Percentiles rank a stretch among this genome's conserved stretches.
phyloP scores from a whole-genome alignment of 2,888 invertebrate genomes.

The Rotaria sp. region DNA sequence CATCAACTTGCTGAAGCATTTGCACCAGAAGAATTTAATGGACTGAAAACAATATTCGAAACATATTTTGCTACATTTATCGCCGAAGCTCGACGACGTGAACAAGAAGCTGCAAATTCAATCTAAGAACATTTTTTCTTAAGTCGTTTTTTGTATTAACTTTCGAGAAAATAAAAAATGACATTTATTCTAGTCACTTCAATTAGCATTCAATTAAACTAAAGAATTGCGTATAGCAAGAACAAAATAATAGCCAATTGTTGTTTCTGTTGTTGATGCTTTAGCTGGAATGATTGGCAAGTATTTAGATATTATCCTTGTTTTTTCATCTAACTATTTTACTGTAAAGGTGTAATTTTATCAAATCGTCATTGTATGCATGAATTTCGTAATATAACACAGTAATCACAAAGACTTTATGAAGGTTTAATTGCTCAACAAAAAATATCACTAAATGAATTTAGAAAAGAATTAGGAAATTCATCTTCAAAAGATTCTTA shows the following conservation, averaged over 20 bases:
- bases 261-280: background rate
- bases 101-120: too few species aligned
- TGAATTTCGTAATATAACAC: background rate
- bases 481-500: background rate
- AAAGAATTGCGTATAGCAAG: conserved; percentile 72
- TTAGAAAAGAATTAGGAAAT: background rate
- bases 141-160: too few species aligned
- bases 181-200: conserved; percentile 65
- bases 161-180: too few species aligned
- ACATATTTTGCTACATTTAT: too few species aligned
- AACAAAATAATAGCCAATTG: conserved; percentile 65
- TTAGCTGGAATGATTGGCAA: background rate
- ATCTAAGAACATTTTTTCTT: too few species aligned
- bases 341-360: background rate
- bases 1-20: too few species aligned
- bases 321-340: background rate
- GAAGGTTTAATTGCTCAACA: background rate
- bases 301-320: background rate
- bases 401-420: background rate
- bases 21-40: too few species aligned
- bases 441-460: background rate
- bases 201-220: conserved; percentile 73
- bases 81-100: too few species aligned
- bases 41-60: too few species aligned
- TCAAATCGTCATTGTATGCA: background rate